These are phyloP conservation scores for Onychomys leucogaster DNA, from an alignment of 2,797 vertebrate genomes.

Conservation along the genomic window DNA sequence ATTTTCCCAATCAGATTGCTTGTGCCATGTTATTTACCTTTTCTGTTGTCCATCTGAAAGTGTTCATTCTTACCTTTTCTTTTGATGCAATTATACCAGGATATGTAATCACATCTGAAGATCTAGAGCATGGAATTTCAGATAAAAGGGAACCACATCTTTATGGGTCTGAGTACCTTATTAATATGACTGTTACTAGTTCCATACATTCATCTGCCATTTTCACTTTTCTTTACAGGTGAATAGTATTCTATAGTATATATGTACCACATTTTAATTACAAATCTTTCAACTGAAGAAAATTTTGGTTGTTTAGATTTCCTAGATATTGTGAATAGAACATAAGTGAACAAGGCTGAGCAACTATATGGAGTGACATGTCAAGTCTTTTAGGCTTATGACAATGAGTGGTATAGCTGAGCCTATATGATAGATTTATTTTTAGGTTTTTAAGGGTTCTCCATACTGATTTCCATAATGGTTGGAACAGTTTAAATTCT, in stretches of 20 bases:
- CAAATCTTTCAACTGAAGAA: not conserved
- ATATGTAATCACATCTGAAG: not conserved
- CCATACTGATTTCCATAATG: not conserved
- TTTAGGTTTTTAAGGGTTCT: not conserved
- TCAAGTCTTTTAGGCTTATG: no score
- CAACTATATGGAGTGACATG: not conserved
- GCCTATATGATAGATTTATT: no score
- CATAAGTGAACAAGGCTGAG: not conserved
- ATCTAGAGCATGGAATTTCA: not conserved
- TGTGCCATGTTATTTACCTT: not conserved
- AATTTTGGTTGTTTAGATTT: not conserved
- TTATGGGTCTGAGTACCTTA: not conserved
- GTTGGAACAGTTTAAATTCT: not conserved
- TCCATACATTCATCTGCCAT: not conserved
- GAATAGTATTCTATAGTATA: not conserved
- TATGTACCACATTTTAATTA: not conserved
- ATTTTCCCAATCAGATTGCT: not conserved
- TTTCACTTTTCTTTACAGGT: not conserved
- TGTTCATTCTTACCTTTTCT: not conserved
- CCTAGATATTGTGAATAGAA: not conserved
- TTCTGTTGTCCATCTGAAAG: not conserved
- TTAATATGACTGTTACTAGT: not conserved
- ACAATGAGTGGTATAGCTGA: no score
- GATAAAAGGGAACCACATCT: not conserved
- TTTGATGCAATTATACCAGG: no score